Evolutionary conservation across 1,140 invertebrate genomes (phyloP).

Genomic region (Drosophila orosa): DNA sequence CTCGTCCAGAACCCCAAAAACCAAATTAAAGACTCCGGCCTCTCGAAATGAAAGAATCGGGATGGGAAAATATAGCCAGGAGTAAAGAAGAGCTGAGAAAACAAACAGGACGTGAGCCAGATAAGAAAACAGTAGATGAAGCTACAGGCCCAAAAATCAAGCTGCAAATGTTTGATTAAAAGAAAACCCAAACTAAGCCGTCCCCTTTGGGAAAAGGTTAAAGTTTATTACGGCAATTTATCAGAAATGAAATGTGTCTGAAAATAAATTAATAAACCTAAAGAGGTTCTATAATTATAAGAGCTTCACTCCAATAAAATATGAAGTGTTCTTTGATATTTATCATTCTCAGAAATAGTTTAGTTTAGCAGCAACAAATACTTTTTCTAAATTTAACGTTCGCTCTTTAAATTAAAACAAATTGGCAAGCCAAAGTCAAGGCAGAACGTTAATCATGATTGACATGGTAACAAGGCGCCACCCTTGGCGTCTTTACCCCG

Average conservation of each 20-base stretch:
- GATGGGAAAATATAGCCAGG: constrained; percentile 1
- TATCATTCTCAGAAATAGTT: background rate
- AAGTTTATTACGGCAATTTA: constrained; percentile 4
- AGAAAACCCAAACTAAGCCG: constrained; percentile 20
- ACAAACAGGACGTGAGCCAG: constrained; percentile 16
- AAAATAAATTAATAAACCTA: background rate
- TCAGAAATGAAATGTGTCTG: background rate
- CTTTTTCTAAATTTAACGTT: constrained; percentile 15
- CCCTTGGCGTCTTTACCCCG: background rate
- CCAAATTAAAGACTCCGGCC: constrained; percentile 38
- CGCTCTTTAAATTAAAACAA: constrained; percentile 64
- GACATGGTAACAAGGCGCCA: constrained; percentile 38
- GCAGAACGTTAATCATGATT: constrained; percentile 68
- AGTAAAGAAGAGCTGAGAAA: constrained; percentile 39
- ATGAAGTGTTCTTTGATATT: background rate
- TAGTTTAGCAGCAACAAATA: background rate
- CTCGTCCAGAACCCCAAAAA: constrained; percentile 6
- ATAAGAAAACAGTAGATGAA: constrained; percentile 33
- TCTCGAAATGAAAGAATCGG: constrained; percentile 10
- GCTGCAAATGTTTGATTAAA: constrained; percentile 24
- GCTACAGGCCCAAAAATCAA: constrained; percentile 23
- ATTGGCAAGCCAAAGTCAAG: constrained; percentile 63
- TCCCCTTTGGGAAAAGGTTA: constrained; percentile 4
- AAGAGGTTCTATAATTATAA: background rate
- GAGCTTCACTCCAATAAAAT: background rate